Base-by-base conservation (phyloP, 1,140 invertebrate species). In the Danaus melanippus region DNA sequence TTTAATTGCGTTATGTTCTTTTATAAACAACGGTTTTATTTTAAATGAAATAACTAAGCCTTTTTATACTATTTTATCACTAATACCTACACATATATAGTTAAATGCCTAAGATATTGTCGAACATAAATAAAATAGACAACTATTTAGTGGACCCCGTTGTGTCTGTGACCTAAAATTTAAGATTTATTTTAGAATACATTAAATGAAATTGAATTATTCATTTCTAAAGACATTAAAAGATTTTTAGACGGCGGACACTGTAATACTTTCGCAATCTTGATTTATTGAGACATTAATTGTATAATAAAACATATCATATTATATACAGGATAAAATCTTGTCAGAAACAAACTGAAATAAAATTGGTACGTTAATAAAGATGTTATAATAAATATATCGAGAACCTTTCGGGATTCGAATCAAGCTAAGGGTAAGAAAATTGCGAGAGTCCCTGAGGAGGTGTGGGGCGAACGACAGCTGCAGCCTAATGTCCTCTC, bases 301-400 rank as follows among this genome's bases (percentile, higher is more conserved):
- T 65, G 65, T 74, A 71, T 70, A 74, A 74, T 71, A 66, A 32
- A 32, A 32, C 21, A 32, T 32, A 32, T 7, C 6, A 32, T 32
- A 32, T 42, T 50, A 50, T 50, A 42, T 42, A 15, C 49, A 50
- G 49, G 49, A 50, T 64, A 64, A 73, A 78, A 79, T 79, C 71
- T 74, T 70, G 63, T 74, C 68, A 74, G 73, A 81, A 81, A 78
- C 73, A 66, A 63, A 58, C 67, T 64, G 69, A 72, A 67, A 69
- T 62, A 66, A 66, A 75, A 76, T 66, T 73, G 50, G 64, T 61
- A 71, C 71, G 79, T 83, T 84, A 84, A 86, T 86, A 84, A 84
- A 79, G 84, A 83, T 81, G 81, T 86, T 79, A 79, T 83, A 84
- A 84, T 86, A 86, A 86, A 86, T 86, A 84, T 80, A 57, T 58